phyloP scores from a whole-genome alignment of 2,888 invertebrate species.

The Sinotaia quadrata region DNA sequence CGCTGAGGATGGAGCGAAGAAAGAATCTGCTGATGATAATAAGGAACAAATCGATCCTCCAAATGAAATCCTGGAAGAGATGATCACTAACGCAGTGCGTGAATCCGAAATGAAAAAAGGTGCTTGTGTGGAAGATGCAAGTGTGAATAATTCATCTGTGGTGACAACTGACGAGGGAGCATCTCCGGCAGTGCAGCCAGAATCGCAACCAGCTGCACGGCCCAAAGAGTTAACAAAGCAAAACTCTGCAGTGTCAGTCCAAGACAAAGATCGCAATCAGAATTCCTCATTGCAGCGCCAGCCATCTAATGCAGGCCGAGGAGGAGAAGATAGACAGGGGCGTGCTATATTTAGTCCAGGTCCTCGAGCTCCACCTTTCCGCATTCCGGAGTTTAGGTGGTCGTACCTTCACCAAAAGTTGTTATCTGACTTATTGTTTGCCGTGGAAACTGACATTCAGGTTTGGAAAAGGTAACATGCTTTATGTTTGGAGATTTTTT shows the following conservation, averaged over 20 bases:
- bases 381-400: constrained; percentile 99
- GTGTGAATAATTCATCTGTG: neutral
- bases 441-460: constrained; percentile 97
- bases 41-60: neutral
- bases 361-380: constrained; percentile 79
- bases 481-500: no score
- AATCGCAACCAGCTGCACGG: neutral
- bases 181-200: neutral
- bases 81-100: neutral
- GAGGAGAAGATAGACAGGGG: constrained; percentile 42
- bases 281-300: constrained; percentile 34
- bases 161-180: neutral
- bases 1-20: constrained; percentile 23
- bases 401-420: constrained; percentile 98
- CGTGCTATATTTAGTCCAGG: constrained; percentile 70
- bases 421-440: constrained; percentile 94
- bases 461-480: constrained; percentile 86
- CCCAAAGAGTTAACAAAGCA: constrained; percentile 14
- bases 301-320: constrained; percentile 32
- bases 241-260: constrained; percentile 14
- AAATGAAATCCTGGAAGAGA: neutral
- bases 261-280: constrained; percentile 7
- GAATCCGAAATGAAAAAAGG: constrained; percentile 17
- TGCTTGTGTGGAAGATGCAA: constrained; percentile 3
- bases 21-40: constrained; percentile 19